Base-by-base conservation (phyloP, 2,113 vertebrate species). In the Melanerpes aurifrons region DNA sequence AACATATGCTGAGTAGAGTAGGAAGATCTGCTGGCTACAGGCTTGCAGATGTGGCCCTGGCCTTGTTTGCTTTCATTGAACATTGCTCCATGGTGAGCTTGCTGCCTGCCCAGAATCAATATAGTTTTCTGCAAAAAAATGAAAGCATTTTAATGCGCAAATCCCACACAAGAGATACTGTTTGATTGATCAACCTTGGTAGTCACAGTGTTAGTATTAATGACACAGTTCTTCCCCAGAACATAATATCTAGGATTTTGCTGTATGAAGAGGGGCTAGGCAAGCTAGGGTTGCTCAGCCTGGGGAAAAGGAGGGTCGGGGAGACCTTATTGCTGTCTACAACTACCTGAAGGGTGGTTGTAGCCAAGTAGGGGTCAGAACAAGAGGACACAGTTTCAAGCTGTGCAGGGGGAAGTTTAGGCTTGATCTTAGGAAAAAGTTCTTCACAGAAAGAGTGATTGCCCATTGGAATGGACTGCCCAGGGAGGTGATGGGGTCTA, bases 1-100 rank as follows among this genome's bases (percentile, higher is more conserved):
- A 29, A 54, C 2, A 11, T 8, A 5, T 12, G 2, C 3, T 0
- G 0, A n/a, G 7, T 15, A 15, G 12, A 48, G 13, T 26, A 5
- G 40, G 6, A 31, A 35, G n/a, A 26, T 13, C 43, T 89, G 5
- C 43, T 92, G 29, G 8, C 53, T 77, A 26, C 15, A 61, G 29
- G 3, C 8, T 28, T 47, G 21, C 25, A 75, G 56, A 45, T 48
- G 48, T 15, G 29, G 16, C 35, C 32, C 37, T 61, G 26, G 4
- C 12, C 14, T 75, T 6, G 3, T 40, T 82, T 61, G 3, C 14
- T 20, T 66, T 63, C 4, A 0, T 4, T 82, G 28, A 29, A 59
- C 5, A 10, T 47, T 67, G 4, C 5, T 79, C 15, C 15, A 13
- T 6, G 12, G 32, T 79, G 14, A 40, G 5, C 14, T 80, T 73